phyloP scores from a whole-genome alignment of 2,113 vertebrate species.

The Oxyruncus cristatus region DNA sequence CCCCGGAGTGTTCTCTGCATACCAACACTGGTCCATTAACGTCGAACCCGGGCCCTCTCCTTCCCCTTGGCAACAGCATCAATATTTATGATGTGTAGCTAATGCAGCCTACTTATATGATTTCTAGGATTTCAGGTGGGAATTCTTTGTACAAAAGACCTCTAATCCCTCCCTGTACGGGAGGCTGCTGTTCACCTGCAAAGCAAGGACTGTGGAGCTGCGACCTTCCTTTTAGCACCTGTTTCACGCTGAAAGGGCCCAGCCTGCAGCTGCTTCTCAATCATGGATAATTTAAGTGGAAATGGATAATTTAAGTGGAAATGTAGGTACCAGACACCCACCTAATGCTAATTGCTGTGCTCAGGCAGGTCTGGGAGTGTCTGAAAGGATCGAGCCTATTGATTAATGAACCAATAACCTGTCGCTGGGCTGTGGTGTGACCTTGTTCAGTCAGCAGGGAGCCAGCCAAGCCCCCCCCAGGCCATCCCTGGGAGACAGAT shows the following conservation, averaged over 20 bases:
- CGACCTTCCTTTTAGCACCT: background rate
- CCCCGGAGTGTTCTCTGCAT: background rate
- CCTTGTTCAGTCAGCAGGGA: background rate
- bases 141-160: slow-evolving; percentile 17
- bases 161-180: background rate
- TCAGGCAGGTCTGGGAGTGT: background rate
- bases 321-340: background rate
- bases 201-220: background rate
- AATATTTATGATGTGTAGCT: slow-evolving; percentile 70
- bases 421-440: background rate
- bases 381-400: background rate
- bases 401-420: background rate
- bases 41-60: slow-evolving; percentile 26
- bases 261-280: background rate
- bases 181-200: background rate
- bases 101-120: slow-evolving; percentile 58
- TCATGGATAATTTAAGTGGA: background rate
- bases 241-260: background rate
- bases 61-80: slow-evolving; percentile 34
- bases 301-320: background rate
- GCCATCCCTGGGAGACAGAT: background rate
- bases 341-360: background rate
- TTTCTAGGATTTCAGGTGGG: slow-evolving; percentile 28
- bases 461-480: background rate
- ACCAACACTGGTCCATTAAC: slow-evolving; percentile 3